A percentile compares a stretch with the other conserved stretches of the same genome.
Evolutionary conservation across 1,140 invertebrate species (phyloP).

Genomic region (Achatina immaculata): DNA sequence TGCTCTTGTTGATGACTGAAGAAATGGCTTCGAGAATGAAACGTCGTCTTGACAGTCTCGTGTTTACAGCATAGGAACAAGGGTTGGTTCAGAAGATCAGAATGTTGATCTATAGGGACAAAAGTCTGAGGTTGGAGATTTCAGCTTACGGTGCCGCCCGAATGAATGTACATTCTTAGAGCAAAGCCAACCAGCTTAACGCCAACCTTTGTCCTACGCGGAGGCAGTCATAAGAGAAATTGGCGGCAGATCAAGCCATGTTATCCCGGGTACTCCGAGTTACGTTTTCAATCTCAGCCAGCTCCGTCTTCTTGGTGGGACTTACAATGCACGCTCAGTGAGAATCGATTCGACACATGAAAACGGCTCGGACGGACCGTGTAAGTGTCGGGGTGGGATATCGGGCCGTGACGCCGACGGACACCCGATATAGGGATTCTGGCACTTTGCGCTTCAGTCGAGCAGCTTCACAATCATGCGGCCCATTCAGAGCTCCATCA

Average conservation of each 20-base stretch:
- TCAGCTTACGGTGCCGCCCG: background rate
- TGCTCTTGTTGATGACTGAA: too few relatives aligned
- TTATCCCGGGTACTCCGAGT: background rate
- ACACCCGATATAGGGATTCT: constrained; percentile 12
- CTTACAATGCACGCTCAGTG: background rate
- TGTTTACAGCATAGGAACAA: too few relatives aligned
- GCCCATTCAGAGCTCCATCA: constrained; percentile 23
- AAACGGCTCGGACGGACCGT: constrained; percentile 8
- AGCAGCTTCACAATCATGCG: constrained; percentile 17
- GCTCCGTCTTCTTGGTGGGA: background rate
- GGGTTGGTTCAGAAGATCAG: too few relatives aligned
- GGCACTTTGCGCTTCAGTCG: background rate
- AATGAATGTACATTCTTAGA: background rate
- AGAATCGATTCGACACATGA: constrained; percentile 11
- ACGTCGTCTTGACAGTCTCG: too few relatives aligned
- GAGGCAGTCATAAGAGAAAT: background rate
- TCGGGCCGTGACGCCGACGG: background rate
- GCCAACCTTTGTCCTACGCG: background rate
- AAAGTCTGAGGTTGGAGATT: background rate
- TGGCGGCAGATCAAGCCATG: background rate
- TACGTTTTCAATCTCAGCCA: background rate
- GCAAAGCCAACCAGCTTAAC: background rate
- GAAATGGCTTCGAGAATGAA: too few relatives aligned
- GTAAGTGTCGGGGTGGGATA: constrained; percentile 18
- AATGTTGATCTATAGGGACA: too few relatives aligned